Conservation (phyloP, 2,797 vertebrate species). For the Tauraco hartlaubi region DNA sequence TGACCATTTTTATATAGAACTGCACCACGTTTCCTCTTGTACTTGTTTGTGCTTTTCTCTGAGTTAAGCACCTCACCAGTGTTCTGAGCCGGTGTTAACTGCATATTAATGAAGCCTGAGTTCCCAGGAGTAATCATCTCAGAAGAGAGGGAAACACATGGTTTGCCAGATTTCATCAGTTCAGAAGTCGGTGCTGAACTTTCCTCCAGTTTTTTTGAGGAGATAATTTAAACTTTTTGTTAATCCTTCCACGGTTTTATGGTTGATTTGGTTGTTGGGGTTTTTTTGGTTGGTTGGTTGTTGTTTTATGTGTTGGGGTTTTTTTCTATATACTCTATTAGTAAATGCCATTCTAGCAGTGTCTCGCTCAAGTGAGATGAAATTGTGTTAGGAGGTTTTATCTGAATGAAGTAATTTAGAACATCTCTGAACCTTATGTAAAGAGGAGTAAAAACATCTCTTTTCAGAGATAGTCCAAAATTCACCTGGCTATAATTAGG, state of each 20-base stretch:
- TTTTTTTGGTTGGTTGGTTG: no score
- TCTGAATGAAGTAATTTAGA: neutral
- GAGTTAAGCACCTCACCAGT: neutral
- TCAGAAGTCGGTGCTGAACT: constrained; percentile 18
- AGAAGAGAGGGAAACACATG: constrained; percentile 10
- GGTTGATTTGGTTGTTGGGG: no score
- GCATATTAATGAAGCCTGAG: neutral
- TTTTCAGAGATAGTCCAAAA: neutral
- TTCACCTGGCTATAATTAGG: neutral
- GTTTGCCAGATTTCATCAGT: constrained; percentile 42
- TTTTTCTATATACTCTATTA: neutral
- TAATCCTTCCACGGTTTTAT: neutral
- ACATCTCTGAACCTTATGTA: neutral
- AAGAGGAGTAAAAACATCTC: neutral
- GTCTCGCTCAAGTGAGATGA: neutral
- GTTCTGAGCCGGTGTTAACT: neutral
- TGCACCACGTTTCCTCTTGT: neutral
- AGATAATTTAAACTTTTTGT: neutral
- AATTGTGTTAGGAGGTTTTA: neutral
- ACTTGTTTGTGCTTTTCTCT: neutral
- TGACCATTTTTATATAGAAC: neutral
- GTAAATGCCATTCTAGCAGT: neutral
- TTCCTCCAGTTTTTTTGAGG: neutral
- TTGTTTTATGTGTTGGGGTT: neutral
- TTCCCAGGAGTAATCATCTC: constrained; percentile 27